Evolutionary conservation across 2,888 invertebrate genomes (phyloP).

Genomic region (Incurvaria masculella): DNA sequence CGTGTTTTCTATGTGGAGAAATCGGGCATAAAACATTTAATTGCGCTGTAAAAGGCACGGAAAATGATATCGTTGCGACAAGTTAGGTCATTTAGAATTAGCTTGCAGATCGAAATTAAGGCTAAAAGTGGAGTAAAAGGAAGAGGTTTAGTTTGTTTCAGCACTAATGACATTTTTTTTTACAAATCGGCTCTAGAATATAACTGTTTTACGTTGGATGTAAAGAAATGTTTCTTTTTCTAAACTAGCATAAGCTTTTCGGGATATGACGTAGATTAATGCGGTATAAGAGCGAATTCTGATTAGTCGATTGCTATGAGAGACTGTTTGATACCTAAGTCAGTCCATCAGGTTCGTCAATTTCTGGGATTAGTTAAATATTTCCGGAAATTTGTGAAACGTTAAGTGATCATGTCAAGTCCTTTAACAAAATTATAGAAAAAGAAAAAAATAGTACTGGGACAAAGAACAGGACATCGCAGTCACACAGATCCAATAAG

Average conservation of each 20-base stretch:
- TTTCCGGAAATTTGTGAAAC: slow-evolving; percentile 22
- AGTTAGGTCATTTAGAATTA: not conserved
- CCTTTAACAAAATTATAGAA: slow-evolving; percentile 19
- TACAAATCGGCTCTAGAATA: not conserved
- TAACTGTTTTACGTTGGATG: slow-evolving; percentile 9
- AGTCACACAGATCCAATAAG: slow-evolving; percentile 8
- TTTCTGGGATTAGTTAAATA: slow-evolving; percentile 17
- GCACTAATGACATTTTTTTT: not conserved
- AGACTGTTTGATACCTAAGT: slow-evolving; percentile 10
- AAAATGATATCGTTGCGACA: not conserved
- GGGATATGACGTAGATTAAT: slow-evolving; percentile 11
- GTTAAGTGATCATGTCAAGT: slow-evolving; percentile 19
- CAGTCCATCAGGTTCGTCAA: slow-evolving; percentile 12
- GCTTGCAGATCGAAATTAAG: not conserved
- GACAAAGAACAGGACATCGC: slow-evolving; percentile 7
- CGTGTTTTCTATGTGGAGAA: not conserved
- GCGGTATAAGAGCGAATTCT: slow-evolving; percentile 10
- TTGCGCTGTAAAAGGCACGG: not conserved
- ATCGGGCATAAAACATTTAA: not conserved
- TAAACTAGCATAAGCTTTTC: slow-evolving; percentile 11
- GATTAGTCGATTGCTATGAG: slow-evolving; percentile 7
- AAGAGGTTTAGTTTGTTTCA: not conserved
- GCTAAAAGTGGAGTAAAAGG: not conserved
- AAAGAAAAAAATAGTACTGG: slow-evolving; percentile 15
- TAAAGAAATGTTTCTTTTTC: slow-evolving; percentile 15